Conservation (phyloP, 2,888 invertebrate genomes). For the Bursaphelenchus okinawaensis region DNA sequence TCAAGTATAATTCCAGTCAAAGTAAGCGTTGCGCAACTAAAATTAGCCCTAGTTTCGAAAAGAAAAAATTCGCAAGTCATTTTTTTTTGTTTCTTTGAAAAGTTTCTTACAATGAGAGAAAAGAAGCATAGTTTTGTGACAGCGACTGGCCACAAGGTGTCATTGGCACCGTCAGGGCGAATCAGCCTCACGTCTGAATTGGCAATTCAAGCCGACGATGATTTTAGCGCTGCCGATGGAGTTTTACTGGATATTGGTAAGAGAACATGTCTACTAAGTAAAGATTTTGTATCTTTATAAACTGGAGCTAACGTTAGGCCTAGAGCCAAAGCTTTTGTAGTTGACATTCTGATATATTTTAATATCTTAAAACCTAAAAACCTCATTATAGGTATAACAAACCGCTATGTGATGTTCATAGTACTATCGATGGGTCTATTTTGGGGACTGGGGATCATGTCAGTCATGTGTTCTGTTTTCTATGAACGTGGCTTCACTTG, state of each 20-base stretch:
- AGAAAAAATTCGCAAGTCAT: no score
- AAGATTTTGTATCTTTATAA: no score
- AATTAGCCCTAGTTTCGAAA: background rate
- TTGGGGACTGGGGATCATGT: constrained; percentile 17
- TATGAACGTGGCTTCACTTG: constrained; percentile 10
- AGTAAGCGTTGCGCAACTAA: background rate
- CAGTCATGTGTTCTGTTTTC: constrained; percentile 18
- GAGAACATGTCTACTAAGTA: no score
- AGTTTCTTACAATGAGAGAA: no score
- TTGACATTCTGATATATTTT: no score
- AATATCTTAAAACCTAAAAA: no score
- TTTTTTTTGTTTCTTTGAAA: no score
- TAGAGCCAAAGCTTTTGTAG: no score
- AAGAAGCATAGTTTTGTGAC: background rate
- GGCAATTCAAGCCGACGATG: background rate
- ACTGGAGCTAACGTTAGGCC: no score
- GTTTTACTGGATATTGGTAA: constrained; percentile 5
- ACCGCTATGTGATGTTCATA: constrained; percentile 15
- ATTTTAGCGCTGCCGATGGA: constrained; percentile 7
- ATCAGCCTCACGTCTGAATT: background rate
- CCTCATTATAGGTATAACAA: constrained; percentile 10
- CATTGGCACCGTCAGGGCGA: background rate
- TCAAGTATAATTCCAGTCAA: no score
- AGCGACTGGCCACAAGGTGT: background rate
- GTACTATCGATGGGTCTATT: constrained; percentile 14